Conservation (phyloP, 2,797 vertebrate species). For the Lutjanus campechanus region DNA sequence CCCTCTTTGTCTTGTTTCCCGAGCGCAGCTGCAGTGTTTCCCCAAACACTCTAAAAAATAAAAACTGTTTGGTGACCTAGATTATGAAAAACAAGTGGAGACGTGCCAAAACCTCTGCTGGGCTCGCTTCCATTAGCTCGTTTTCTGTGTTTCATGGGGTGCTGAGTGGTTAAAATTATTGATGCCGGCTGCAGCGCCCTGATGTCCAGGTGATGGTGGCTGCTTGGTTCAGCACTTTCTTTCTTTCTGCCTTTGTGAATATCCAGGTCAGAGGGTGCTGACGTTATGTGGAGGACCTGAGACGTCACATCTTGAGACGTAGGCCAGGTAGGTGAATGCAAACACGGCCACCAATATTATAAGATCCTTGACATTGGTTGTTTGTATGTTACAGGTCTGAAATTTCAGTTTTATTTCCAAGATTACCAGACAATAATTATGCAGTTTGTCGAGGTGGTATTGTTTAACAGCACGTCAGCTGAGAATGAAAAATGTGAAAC, state of each 20-base stretch:
- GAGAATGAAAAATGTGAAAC: neutral
- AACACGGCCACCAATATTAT: neutral
- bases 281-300: neutral
- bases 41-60: slow-evolving; percentile 26
- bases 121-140: slow-evolving; percentile 41
- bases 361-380: neutral
- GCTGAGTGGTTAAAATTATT: slow-evolving; percentile 37
- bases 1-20: neutral
- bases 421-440: neutral
- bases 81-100: slow-evolving; percentile 53
- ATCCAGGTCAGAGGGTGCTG: slow-evolving; percentile 35
- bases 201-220: slow-evolving; percentile 28
- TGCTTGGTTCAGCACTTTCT: slow-evolving; percentile 18
- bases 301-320: neutral
- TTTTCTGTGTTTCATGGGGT: slow-evolving; percentile 16
- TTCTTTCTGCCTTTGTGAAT: slow-evolving; percentile 3
- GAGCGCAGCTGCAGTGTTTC: slow-evolving; percentile 27
- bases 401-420: neutral
- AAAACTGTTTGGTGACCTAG: slow-evolving; percentile 61
- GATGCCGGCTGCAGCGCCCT: slow-evolving; percentile 13
- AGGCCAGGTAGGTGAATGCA: neutral
- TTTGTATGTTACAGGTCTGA: neutral
- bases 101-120: slow-evolving; percentile 43
- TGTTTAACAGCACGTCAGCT: no score
- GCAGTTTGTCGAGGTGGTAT: neutral